Conservation (phyloP, 2,888 invertebrate genomes). For the Acleris laterana region DNA sequence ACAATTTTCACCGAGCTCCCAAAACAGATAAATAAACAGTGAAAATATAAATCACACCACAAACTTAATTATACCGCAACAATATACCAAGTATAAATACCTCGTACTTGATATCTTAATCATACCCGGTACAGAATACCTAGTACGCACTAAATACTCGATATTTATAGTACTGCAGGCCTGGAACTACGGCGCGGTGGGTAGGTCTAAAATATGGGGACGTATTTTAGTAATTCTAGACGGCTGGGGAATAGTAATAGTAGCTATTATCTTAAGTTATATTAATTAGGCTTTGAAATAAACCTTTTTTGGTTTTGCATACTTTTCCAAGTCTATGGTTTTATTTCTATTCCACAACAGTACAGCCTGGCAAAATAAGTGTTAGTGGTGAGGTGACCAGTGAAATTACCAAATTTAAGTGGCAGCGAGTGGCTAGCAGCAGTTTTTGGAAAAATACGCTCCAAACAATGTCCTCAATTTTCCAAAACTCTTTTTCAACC, state of each 20-base stretch:
- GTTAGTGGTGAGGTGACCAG: no score
- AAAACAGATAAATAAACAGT: conserved; percentile 21
- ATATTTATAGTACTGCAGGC: conserved; percentile 55
- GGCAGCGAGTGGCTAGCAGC: no score
- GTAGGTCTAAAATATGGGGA: conserved; percentile 29
- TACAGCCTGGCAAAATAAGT: no score
- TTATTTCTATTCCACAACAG: no score
- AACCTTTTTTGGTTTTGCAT: no score
- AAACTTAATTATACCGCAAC: conserved; percentile 20
- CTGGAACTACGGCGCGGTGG: conserved; percentile 47
- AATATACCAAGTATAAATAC: conserved; percentile 27
- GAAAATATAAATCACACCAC: conserved; percentile 28
- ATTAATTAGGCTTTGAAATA: not conserved
- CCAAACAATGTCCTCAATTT: no score
- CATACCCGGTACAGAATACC: conserved; percentile 36
- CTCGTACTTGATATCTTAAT: conserved; percentile 31
- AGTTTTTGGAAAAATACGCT: no score
- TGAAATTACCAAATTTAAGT: no score
- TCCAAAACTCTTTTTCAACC: no score
- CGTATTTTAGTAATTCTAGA: conserved; percentile 29
- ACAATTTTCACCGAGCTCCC: conserved; percentile 12
- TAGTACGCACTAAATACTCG: conserved; percentile 40
- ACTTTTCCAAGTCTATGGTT: no score
- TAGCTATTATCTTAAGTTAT: conserved; percentile 11
- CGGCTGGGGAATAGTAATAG: conserved; percentile 20